These are phyloP conservation scores for Formica exsecta DNA, from an alignment of 1,140 invertebrate species.

Conservation along the genomic window DNA sequence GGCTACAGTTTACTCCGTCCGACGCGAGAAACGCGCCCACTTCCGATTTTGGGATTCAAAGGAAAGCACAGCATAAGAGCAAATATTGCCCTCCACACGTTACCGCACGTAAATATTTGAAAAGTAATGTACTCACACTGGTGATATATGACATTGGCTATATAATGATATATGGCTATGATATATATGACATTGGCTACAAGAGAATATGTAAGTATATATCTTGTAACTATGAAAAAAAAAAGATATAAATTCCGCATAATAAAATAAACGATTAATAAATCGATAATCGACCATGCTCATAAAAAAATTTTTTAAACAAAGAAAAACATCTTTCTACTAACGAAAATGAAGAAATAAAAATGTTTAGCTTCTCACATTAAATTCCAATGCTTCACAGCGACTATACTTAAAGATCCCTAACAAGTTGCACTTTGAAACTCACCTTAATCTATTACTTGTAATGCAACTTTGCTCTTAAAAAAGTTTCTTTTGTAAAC, in stretches of 20 bases:
- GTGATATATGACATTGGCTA: neutral
- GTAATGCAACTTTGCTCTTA: conserved; percentile 22
- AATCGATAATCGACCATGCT: too few species aligned
- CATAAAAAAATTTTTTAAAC: neutral
- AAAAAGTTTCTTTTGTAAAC: conserved; percentile 20
- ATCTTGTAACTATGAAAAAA: neutral
- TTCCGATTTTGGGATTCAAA: conserved; percentile 53
- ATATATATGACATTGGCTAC: neutral
- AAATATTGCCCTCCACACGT: neutral
- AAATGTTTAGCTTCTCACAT: neutral
- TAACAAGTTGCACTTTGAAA: conserved; percentile 17
- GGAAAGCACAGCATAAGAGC: conserved; percentile 16
- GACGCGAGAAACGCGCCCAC: conserved; percentile 14
- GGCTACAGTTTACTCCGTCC: conserved; percentile 41
- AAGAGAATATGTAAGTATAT: neutral
- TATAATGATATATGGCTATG: too few species aligned
- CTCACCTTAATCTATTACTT: conserved; percentile 10
- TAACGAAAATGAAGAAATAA: conserved; percentile 6
- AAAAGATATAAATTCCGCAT: neutral
- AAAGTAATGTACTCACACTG: conserved; percentile 2
- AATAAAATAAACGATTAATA: neutral
- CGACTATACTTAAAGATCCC: conserved; percentile 6
- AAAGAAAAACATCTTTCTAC: neutral
- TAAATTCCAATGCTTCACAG: conserved; percentile 36
- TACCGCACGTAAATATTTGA: conserved; percentile 23